phyloP scores from a whole-genome alignment of 2,888 invertebrate species.

The Gerris lacustris region DNA sequence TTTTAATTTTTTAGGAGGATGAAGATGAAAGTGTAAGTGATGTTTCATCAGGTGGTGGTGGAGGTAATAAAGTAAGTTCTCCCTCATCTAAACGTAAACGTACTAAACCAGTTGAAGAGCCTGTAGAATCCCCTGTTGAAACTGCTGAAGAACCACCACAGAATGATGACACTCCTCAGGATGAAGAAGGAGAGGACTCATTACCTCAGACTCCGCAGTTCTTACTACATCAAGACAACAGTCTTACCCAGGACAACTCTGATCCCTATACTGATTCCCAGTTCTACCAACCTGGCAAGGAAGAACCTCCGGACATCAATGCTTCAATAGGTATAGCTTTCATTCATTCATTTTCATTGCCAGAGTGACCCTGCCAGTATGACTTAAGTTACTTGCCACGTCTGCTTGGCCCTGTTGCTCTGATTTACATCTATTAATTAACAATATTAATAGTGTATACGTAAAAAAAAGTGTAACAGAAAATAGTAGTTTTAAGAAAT shows the following conservation, averaged over 20 bases:
- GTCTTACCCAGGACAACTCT: not conserved
- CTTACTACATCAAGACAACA: not conserved
- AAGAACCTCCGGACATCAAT: not conserved
- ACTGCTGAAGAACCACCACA: not conserved
- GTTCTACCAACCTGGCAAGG: not conserved
- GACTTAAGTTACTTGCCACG: too few relatives aligned
- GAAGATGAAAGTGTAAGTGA: constrained; percentile 1
- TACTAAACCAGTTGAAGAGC: not conserved
- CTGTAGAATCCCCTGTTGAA: not conserved
- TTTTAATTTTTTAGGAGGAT: not conserved
- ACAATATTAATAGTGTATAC: too few relatives aligned
- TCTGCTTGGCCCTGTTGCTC: too few relatives aligned
- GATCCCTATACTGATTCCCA: not conserved
- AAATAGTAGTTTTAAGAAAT: too few relatives aligned
- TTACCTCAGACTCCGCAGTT: not conserved
- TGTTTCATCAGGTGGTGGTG: not conserved
- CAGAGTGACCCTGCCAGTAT: too few relatives aligned
- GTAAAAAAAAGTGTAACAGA: too few relatives aligned
- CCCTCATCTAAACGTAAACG: not conserved
- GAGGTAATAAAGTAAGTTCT: not conserved
- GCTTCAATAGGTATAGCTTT: not conserved
- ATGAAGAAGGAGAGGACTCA: not conserved
- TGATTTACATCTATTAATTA: too few relatives aligned
- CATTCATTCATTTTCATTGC: too few relatives aligned
- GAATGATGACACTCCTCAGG: not conserved